Percentiles rank a stretch among this genome's conserved stretches.
phyloP scores from a whole-genome alignment of 2,113 vertebrate genomes.

The Rhinoptilus africanus region DNA sequence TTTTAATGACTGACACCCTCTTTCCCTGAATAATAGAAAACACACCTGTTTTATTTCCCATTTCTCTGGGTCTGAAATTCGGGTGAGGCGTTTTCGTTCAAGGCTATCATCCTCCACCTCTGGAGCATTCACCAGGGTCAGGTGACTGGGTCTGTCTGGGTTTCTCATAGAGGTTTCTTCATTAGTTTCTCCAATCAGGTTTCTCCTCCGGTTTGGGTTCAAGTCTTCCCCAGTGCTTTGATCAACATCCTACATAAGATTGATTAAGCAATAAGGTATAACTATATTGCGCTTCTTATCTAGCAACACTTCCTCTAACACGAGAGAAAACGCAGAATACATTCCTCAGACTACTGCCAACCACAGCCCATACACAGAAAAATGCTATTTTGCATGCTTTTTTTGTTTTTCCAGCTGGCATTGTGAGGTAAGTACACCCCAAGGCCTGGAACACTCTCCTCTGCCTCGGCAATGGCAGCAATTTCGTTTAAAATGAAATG shows the following conservation, averaged over 20 bases:
- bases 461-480: not conserved
- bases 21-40: rapidly evolving
- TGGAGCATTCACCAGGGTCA: constrained; percentile 87
- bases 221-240: constrained; percentile 95
- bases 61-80: constrained; percentile 96
- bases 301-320: not conserved
- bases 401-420: not conserved
- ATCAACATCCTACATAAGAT: constrained; percentile 87
- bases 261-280: not conserved
- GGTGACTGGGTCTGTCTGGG: constrained; percentile 91
- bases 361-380: not conserved
- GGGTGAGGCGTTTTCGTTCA: constrained; percentile 94
- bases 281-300: not conserved
- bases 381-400: not conserved
- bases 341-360: not conserved
- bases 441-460: not conserved
- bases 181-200: constrained; percentile 83
- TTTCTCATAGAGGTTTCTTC: constrained; percentile 93
- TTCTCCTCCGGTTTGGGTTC: constrained; percentile 92
- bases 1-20: rapidly evolving
- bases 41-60: constrained; percentile 98
- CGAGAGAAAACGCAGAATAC: not conserved
- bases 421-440: not conserved
- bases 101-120: constrained; percentile 94
- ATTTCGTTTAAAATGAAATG: not conserved